Base-by-base conservation (phyloP, 2,888 invertebrate genomes). In the Tryphoninae sp. region DNA sequence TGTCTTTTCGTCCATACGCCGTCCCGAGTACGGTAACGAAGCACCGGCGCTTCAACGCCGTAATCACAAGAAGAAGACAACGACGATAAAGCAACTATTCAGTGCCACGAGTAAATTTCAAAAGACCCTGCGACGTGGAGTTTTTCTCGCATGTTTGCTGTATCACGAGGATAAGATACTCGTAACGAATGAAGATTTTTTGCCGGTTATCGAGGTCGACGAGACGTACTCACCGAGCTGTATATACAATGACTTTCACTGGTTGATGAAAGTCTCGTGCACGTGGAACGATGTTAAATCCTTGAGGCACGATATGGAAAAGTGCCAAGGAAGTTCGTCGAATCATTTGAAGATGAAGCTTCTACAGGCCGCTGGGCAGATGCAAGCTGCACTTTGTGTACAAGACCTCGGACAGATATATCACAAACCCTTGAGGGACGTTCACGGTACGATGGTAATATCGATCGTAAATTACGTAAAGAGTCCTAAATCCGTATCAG, bases 181-280 rank as follows among this genome's bases (percentile, higher is more conserved):
- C 87, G 97, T 98, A 78, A 99, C 99, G 49, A 98, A 98, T 87
- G 99, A 99, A 92, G 99, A 99, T 91, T 98, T 97, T 92, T 93
- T 99, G 82, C 99, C 99, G 0, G 97, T 98, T 80, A 96, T 99
- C 88, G 98, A 99, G 93, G 97, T 99, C 68, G 99, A 99, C 91
- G 99, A 99, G 92, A 97, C 97, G 45, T 98, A 97, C 92, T 77
- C 82, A 55, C 97, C 98, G 61, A 96, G 96, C 88, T 96, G 97
- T 85, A 95, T 98, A 83, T 96, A 98, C 91, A 95, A 95, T 81
- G 99, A 99, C 92, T 97, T 98, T 92, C 97, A 99, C 91, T 99
- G 99, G 99, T 94, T 99, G 26, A 98, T 99, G 96, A 98, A 98
- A 95, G 96, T 99, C 51, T 97, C 98, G 0, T 98, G 98, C 91